Conservation (phyloP, 2,797 vertebrate species). For the Cuniculus paca region DNA sequence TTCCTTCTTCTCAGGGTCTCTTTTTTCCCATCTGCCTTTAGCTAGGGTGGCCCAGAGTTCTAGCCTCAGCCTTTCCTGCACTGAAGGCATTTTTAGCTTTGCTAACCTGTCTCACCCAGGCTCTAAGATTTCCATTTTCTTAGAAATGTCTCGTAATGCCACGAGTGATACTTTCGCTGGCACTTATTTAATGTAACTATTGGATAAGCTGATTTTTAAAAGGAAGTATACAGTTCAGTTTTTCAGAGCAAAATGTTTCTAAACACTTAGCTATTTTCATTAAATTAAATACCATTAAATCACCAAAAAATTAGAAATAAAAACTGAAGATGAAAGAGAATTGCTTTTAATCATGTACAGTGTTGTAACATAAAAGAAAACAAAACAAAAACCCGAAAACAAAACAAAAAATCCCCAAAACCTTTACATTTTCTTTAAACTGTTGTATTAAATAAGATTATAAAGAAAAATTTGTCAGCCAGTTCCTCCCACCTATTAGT, state of each 20-base stretch:
- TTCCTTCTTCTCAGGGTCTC: neutral
- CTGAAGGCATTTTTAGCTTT: neutral
- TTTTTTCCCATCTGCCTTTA: neutral
- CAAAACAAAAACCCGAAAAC: neutral
- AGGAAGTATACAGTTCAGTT: neutral
- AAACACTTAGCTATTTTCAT: neutral
- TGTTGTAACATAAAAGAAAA: neutral
- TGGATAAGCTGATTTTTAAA: neutral
- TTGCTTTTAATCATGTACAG: neutral
- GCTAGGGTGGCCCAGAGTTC: neutral
- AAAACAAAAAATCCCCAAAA: neutral
- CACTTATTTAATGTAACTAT: neutral
- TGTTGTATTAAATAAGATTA: neutral
- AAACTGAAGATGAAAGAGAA: slow-evolving; percentile 6
- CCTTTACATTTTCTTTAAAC: neutral
- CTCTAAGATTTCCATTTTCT: neutral
- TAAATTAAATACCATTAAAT: neutral
- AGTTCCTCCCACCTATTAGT: neutral
- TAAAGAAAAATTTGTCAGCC: neutral
- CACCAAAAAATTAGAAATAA: neutral
- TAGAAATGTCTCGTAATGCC: neutral
- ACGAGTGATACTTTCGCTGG: neutral
- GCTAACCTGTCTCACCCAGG: neutral
- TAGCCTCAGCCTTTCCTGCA: neutral
- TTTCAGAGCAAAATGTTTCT: slow-evolving; percentile 43